phyloP scores from a whole-genome alignment of 2,888 invertebrate genomes.

The Stenodera caucasica region DNA sequence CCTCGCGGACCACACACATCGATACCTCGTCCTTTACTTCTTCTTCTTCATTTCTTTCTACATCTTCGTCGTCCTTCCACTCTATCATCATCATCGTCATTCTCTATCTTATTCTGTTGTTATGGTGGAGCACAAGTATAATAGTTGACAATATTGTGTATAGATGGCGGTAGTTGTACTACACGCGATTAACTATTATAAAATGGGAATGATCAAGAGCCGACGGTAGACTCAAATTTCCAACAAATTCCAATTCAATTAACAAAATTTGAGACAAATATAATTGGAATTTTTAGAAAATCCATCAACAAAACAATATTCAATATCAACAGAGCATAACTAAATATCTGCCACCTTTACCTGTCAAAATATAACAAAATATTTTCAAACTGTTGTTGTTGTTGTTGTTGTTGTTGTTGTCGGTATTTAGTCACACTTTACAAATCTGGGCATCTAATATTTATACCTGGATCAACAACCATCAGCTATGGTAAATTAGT shows the following conservation, averaged over 20 bases:
- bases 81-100: conserved; percentile 20
- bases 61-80: conserved; percentile 9
- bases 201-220: not conserved
- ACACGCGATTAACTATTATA: not conserved
- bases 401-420: conserved; percentile 20
- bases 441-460: conserved; percentile 11
- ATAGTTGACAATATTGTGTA: conserved; percentile 31
- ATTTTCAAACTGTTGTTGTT: conserved; percentile 39
- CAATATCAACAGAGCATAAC: conserved; percentile 25
- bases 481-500: conserved; percentile 19
- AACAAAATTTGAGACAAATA: too few species aligned
- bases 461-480: conserved; percentile 17
- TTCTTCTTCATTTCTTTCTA: conserved; percentile 21
- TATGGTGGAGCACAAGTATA: too few species aligned
- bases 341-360: conserved; percentile 38
- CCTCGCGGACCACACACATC: conserved; percentile 56
- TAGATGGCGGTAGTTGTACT: conserved; percentile 39
- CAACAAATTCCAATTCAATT: too few species aligned
- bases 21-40: conserved; percentile 37
- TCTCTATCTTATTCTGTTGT: conserved; percentile 15
- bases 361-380: conserved; percentile 50
- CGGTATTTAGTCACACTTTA: conserved; percentile 24
- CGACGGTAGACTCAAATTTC: not conserved
- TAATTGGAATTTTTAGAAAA: too few species aligned
- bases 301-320: not conserved